Evolutionary conservation across 2,797 vertebrate species (phyloP), one percentile per base, ranked within the genome.

Genomic region (Sphenodon punctatus): DNA sequence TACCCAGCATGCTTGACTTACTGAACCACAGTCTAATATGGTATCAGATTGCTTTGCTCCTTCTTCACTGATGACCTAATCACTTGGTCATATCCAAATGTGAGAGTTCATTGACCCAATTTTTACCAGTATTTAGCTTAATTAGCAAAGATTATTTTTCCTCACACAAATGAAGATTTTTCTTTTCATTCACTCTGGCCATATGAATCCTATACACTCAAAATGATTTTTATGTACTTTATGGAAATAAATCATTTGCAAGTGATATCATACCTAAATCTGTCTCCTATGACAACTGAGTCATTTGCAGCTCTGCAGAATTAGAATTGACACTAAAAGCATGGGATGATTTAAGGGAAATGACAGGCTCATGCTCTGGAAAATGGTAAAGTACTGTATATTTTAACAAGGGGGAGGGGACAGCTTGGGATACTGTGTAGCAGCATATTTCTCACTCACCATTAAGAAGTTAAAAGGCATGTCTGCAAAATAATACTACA

Each of bases 251-350:
- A 91, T 92, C 0, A 66, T 70, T 88, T 88, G 75, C 67, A 86
- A 94, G 75, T 75, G 8, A 91, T 91, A 84, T 85, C 3, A 82
- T 11, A 2, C 69, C 75, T 78, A 4, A 80, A 85, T 89, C 75
- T 78, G 56, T 90, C 84, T 94, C 48, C 46, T 86, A 11, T 84
- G 89, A 93, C 82, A 92, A 84, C 82, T 64, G 70, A 92, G 71
- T 75, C 75, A 75, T 91, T 93, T 93, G 59, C 66, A 69, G 80
- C 27, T 56, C 66, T 78, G 75, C 42, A 78, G 66, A 88, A 91
- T 67, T 75, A 74, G 81, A 92, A 85, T 74, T 48, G 82, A 91
- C 86, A 87, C 56, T 93, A 87, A 94, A 94, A 92, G 78, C 89
- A 39, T 2, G 5, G 6, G 1, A 22, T 92, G 89, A 92, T 92